Evolutionary conservation across 2,113 vertebrate genomes (phyloP).

Genomic region (Crotophaga sulcirostris): DNA sequence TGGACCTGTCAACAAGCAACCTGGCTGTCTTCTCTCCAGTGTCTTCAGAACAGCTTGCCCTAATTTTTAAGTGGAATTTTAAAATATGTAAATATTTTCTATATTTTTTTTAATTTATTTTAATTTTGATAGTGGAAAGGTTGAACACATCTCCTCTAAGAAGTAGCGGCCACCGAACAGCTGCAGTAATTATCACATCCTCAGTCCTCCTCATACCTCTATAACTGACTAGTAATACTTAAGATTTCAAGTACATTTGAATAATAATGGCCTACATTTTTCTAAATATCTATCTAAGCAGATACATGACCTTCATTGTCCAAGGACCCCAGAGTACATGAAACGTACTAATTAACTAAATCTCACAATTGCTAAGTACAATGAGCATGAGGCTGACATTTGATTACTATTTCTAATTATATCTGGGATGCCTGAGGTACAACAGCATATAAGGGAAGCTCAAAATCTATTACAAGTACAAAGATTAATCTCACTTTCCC

Average conservation of each 20-base stretch:
- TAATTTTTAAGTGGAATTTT: neutral
- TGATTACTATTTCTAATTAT: constrained; percentile 59
- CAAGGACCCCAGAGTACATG: neutral
- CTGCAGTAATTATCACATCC: neutral
- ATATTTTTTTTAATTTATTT: neutral
- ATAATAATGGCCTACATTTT: constrained; percentile 25
- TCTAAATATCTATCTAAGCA: neutral
- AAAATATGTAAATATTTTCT: neutral
- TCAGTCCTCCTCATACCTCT: neutral
- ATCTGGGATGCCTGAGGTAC: constrained; percentile 17
- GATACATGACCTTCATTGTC: constrained; percentile 25
- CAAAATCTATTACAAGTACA: constrained; percentile 39
- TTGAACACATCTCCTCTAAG: neutral
- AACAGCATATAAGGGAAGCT: neutral
- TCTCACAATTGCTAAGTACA: constrained; percentile 14
- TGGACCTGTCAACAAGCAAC: neutral
- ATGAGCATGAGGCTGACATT: neutral
- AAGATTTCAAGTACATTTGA: constrained; percentile 2
- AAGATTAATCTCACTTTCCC: constrained; percentile 56
- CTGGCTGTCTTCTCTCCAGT: neutral
- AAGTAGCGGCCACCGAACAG: neutral
- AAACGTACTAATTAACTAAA: constrained; percentile 40
- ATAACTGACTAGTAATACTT: neutral
- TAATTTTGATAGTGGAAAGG: neutral
- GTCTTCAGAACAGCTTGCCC: neutral